Evolutionary conservation across 1,140 invertebrate genomes (phyloP), one percentile per base, ranked within the genome.

Genomic region (Pseudomyrmex concolor): DNA sequence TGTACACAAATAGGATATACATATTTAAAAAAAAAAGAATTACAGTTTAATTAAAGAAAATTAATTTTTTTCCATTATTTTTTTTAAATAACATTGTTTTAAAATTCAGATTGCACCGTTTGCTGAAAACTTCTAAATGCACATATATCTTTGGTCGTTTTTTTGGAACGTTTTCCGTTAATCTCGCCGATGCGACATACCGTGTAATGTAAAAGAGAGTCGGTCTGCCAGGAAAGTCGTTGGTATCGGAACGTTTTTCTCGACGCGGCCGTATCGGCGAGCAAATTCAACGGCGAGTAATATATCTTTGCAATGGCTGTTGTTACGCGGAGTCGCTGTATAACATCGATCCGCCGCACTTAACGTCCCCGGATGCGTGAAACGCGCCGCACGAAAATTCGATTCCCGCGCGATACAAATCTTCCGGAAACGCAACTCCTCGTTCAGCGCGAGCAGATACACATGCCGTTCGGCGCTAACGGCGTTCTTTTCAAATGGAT

Each of bases 271-370:
- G 66, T 80, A 80, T 80, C 76, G 76, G 66, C 66, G 76, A 80
- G 76, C 66, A 80, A 80, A 80, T 80, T 80, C 76, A 80, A 80
- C 55, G 66, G 66, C 66, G 76, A 43, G 71, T 80, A 80, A 80
- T 80, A 80, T 80, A 80, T 80, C 76, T 80, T 80, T 59, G 15
- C 76, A 70, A 70, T 45, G 54, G 55, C 63, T 51, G 51, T 45
- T 77, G 62, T 67, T 77, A 77, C 17, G 74, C 64, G 64, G 7
- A 19, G 66, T 59, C 76, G 43, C 12, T 45, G 64, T 80, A 66
- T 80, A 80, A 80, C 76, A 80, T 80, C 76, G 76, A 80, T 80
- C 66, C 43, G 66, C 34, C 76, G 43, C 66, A 70, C 64, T 80
- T 80, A 80, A 80, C 64, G 73, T 76, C 48, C 60, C 48, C 60